A percentile compares a stretch with the other conserved stretches of the same genome.
These are phyloP conservation scores for Urosaurus nigricauda DNA, from an alignment of 2,797 vertebrate genomes.

Conservation along the genomic window DNA sequence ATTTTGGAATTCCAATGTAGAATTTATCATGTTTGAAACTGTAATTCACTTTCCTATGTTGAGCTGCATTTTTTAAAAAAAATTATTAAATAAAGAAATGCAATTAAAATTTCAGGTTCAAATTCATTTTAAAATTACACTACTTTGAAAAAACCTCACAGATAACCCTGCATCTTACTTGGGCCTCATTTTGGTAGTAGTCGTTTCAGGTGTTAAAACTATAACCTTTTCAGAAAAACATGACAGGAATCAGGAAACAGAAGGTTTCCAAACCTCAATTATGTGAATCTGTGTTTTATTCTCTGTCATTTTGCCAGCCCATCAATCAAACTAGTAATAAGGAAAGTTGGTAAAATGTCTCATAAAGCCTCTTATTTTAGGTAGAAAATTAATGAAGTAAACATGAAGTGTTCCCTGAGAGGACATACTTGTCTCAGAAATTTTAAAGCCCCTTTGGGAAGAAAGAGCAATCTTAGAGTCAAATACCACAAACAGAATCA, in stretches of 20 bases:
- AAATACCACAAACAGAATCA: conserved; percentile 59
- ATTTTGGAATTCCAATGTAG: background rate
- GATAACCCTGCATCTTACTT: background rate
- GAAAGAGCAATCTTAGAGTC: conserved; percentile 9
- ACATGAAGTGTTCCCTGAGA: conserved; percentile 45
- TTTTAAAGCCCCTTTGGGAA: conserved; percentile 32
- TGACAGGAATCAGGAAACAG: conserved; percentile 35
- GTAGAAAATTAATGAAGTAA: conserved; percentile 28
- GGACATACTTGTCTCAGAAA: conserved; percentile 38
- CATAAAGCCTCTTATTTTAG: conserved; percentile 48
- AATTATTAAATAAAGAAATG: background rate
- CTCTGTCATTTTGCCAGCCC: conserved; percentile 36
- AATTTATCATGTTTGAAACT: background rate
- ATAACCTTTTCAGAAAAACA: conserved; percentile 44
- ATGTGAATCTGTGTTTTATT: background rate
- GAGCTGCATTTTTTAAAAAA: background rate
- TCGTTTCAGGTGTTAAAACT: conserved; percentile 31
- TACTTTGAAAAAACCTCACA: background rate
- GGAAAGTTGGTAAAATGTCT: conserved; percentile 36
- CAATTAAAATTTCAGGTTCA: background rate
- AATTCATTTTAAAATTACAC: too few species aligned
- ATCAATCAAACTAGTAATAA: conserved; percentile 45
- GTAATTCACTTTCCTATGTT: background rate
- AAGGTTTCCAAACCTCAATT: background rate
- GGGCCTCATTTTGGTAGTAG: background rate